Conservation (phyloP, 2,113 vertebrate genomes). For the Macrotis lagotis region DNA sequence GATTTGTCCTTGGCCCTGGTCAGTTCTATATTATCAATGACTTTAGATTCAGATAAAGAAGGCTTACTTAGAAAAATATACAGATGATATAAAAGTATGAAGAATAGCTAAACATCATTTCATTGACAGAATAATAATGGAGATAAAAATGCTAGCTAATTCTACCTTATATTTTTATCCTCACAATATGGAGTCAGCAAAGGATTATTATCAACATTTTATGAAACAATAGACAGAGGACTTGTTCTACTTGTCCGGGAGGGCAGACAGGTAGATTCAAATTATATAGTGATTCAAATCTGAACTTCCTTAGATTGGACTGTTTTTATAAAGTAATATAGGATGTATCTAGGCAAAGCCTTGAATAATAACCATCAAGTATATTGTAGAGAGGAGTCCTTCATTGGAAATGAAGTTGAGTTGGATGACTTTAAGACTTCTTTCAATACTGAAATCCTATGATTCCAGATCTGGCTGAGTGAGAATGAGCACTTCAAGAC, state of each 20-base stretch:
- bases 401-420: neutral
- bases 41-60: neutral
- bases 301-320: neutral
- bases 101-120: neutral
- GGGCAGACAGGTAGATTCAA: neutral
- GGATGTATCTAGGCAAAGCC: neutral
- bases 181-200: neutral
- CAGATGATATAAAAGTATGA: neutral
- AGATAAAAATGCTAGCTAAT: neutral
- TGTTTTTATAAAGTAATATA: neutral
- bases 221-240: neutral
- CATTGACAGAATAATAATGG: neutral
- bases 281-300: neutral
- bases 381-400: neutral
- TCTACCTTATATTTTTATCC: too few species aligned
- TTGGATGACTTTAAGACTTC: neutral
- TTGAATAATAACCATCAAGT: neutral
- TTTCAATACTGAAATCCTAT: constrained; percentile 41
- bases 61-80: neutral
- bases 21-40: neutral
- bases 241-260: neutral
- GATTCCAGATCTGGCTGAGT: constrained; percentile 65
- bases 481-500: constrained; percentile 61
- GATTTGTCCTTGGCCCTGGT: neutral
- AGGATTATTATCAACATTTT: neutral